Base-by-base conservation (phyloP, 2,113 vertebrate genomes). In the Nycticryphes semicollaris region DNA sequence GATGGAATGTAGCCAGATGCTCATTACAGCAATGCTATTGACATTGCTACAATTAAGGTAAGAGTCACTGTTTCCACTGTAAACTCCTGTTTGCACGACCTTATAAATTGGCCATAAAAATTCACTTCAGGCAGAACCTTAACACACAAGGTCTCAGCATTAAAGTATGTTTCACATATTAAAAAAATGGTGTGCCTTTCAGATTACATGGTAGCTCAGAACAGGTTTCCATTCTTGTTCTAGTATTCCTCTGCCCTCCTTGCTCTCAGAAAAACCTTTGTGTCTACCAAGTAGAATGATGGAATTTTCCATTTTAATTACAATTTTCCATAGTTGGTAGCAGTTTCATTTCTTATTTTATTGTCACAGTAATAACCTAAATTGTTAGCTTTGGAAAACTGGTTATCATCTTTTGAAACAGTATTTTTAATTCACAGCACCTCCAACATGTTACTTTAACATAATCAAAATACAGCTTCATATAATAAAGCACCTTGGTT, bases 41-140 rank as follows among this genome's bases (percentile, higher is more conserved):
- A 97, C 96, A 96, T 95, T 91, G 92, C 95, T 94, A 97, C 96
- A 97, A 97, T 97, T 96, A 97, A 96, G 87, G 93, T 78, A 95
- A 91, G 91, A 97, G 93, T 97, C 96, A 97, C 87, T 97, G 75
- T 97, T 97, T 97, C 96, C 97, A 96, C 94, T 97, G 96, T 97
- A 97, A 97, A 97, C 92, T 95, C 82, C 92, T 96, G 94, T 97
- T 96, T 97, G 93, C 87, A 93, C 95, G 87, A 91, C 81, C 93
- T 96, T 97, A 94, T 97, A 96, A 97, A 97, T 95, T 97, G 93
- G 94, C 96, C 45, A 1, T 97, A 97, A 97, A 97, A 97, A 41
- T 92, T 95, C 94, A 91, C 93, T 96, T 95, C 94, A 88, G 95
- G 93, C 96, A 93, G 87, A 97, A 89, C 73, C 91, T 78, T 97